phyloP scores from a whole-genome alignment of 2,888 invertebrate species.

The Lumbricus terrestris region DNA sequence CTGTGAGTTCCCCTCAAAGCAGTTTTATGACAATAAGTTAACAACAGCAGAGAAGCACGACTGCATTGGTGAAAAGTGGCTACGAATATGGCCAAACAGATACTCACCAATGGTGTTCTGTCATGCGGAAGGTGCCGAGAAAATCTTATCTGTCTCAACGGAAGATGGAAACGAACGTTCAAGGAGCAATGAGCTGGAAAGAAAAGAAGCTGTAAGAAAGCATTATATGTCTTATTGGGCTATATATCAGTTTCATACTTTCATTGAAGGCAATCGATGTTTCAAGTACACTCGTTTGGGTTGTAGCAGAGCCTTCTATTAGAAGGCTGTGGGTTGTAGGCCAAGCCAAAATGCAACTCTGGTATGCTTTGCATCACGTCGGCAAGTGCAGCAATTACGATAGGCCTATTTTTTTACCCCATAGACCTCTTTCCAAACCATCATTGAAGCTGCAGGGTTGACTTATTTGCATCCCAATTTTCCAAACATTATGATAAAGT shows the following conservation, averaged over 20 bases:
- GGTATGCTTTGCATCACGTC: too few relatives aligned
- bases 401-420: too few relatives aligned
- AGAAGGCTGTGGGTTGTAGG: too few relatives aligned
- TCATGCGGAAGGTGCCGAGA: slow-evolving; percentile 48
- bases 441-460: too few relatives aligned
- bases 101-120: slow-evolving; percentile 41
- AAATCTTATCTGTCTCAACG: slow-evolving; percentile 44
- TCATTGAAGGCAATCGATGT: background rate
- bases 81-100: slow-evolving; percentile 29
- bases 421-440: too few relatives aligned
- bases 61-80: background rate
- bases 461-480: too few relatives aligned
- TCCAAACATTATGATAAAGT: too few relatives aligned
- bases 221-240: background rate
- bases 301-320: too few relatives aligned
- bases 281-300: background rate
- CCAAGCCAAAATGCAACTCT: too few relatives aligned
- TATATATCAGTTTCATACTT: too few relatives aligned
- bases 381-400: too few relatives aligned
- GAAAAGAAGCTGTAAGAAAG: slow-evolving; percentile 45
- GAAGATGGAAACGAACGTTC: slow-evolving; percentile 49
- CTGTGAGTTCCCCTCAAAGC: slow-evolving; percentile 46
- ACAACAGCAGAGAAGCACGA: background rate
- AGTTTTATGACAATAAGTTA: slow-evolving; percentile 45
- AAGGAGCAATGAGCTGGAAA: slow-evolving; percentile 45